Evolutionary conservation across 1,140 invertebrate genomes (phyloP), one percentile per base, ranked within the genome.

Genomic region (Drosophila tropicalis): DNA sequence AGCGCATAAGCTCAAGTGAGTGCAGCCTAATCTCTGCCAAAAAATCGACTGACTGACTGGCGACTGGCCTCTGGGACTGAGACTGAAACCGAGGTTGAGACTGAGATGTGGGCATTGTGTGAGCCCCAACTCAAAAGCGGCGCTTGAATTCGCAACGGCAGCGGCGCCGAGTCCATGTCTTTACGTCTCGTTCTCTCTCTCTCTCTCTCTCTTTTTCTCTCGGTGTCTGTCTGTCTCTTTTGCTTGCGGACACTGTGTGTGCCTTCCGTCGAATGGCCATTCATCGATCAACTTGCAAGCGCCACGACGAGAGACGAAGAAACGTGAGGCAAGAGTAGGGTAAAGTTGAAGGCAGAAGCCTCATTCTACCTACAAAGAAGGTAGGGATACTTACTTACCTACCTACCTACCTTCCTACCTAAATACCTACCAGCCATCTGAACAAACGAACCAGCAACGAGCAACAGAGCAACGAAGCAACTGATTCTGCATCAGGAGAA

Each of bases 211-310:
- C 17, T 47, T 17, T 10, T 9, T 19, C 2, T 47, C 6, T 19
- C 9, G 13, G 13, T 22, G 19, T 19, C 51, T 36, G 32, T 34
- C 12, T 55, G 41, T 25, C 22, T 25, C 22, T 25, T 25, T 25
- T 25, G 22, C 22, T 25, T 51, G 12, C 22, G 62, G 29, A 25
- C 29, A 29, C 34, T 39, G 36, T 39, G 51, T 36, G 29, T 22
- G 29, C 57, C 29, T 25, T 63, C 41, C 44, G 62, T 64, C 70
- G 75, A 82, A 74, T 79, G 84, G 72, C 83, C 83, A 87, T 87
- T 87, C 83, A 87, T 87, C 83, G 83, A 87, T 87, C 83, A 87
- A 89, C 72, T 89, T 89, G 83, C 80, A 89, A 89, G 84, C 84
- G 83, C 83, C 84, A 87, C 84, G 83, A 79, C 82, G 76, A 86